Conservation (phyloP, 2,113 vertebrate species). For the Pterocles burchelli region DNA sequence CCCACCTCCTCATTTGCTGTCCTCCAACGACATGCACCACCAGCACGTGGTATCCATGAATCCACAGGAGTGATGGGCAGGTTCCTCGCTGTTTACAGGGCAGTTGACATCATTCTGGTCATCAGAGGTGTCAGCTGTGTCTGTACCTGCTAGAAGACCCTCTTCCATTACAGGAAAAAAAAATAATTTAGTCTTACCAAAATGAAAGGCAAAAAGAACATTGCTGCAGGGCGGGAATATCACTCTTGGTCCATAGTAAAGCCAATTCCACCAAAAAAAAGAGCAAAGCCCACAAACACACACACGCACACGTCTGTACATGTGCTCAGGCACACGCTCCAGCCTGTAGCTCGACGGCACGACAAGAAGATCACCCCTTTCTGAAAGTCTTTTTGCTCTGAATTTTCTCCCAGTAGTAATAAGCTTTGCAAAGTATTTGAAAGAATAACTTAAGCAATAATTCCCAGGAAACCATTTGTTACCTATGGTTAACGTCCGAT, state of each 20-base stretch:
- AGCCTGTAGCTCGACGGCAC: neutral
- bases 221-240: neutral
- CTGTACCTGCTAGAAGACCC: neutral
- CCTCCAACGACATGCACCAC: neutral
- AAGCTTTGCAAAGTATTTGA: conserved; percentile 26
- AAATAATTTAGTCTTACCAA: neutral
- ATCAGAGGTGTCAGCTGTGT: rapidly evolving
- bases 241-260: neutral
- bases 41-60: rapidly evolving
- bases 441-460: conserved; percentile 42
- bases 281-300: neutral
- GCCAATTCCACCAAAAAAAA: neutral
- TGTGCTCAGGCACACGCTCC: neutral
- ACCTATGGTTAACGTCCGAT: neutral
- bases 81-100: neutral
- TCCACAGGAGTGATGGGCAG: neutral
- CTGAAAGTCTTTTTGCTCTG: neutral
- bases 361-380: neutral
- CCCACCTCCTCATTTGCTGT: neutral
- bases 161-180: neutral
- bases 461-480: conserved; percentile 28
- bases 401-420: neutral
- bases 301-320: rapidly evolving
- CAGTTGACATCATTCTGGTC: neutral
- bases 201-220: neutral